Base-by-base conservation (phyloP, 1,140 invertebrate species). In the Calycopis cecrops region DNA sequence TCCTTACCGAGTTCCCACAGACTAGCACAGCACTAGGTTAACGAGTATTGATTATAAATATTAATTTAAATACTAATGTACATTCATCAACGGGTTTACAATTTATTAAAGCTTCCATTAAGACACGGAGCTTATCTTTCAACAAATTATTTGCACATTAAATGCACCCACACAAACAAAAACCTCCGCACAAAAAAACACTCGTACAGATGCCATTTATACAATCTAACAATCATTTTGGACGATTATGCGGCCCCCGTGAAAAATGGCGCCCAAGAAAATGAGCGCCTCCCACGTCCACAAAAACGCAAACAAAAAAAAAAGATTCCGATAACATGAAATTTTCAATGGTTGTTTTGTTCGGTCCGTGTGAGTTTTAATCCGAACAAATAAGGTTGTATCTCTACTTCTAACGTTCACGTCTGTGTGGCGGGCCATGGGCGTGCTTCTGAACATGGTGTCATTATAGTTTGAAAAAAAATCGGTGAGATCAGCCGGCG, bases 401-500 rank as follows among this genome's bases (percentile, higher is more conserved):
- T 14, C 3, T n/a, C n/a, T 9, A 14, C 12, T 16, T 44, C 40
- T 44, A 44, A 44, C 40, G 12, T 9, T 17, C 6, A 16, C 40
- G 6, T 44, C 16, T 44, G 40, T 44, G 40, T 44, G 4, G n/a
- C 17, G 12, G 40, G 16, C 12, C n/a, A 14, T 2, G 2, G 21
- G 21, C 6, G 6, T 28, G 21, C 40, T 3, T 44, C 16, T 44
- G 9, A 44, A 44, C 14, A 14, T 44, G 9, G 40, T 59, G 57
- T 78, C 62, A 76, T 72, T 76, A 60, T 70, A 59, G 56, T 64
- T 28, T 28, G 21, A 28, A 28, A 61, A 75, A 82, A 85, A 79
- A 82, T 53, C 65, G 73, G 72, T 85, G 81, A 85, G 79, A 79
- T 85, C 81, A 83, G 71, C 75, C 52, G 38, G 35, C 62, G 78